Evolutionary conservation across 2,113 vertebrate species (phyloP).

Genomic region (Gorilla gorilla): DNA sequence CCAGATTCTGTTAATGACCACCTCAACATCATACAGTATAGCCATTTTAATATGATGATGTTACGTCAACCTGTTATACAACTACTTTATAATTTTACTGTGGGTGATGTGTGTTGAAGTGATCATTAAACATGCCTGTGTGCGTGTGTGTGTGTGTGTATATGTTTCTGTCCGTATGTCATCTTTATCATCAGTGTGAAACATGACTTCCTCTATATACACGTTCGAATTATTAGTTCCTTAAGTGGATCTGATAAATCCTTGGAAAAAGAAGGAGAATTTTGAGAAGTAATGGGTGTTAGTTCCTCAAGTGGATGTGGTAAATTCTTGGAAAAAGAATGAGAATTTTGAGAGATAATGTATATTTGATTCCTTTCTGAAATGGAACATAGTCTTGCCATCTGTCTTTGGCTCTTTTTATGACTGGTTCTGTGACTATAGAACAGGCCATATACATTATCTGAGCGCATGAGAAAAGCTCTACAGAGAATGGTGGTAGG

Average conservation of each 20-base stretch:
- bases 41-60: slow-evolving; percentile 28
- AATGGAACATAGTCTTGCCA: neutral
- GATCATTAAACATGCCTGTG: neutral
- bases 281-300: neutral
- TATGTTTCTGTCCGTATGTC: neutral
- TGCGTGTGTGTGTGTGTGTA: neutral
- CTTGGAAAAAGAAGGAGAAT: slow-evolving; percentile 22
- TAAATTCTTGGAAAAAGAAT: slow-evolving; percentile 12
- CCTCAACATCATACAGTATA: neutral
- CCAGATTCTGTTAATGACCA: slow-evolving; percentile 54
- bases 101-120: slow-evolving; percentile 13
- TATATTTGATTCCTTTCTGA: neutral
- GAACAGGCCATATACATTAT: neutral
- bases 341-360: neutral
- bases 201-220: neutral
- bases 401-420: slow-evolving; percentile 21
- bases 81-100: slow-evolving; percentile 52
- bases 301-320: neutral
- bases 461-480: neutral
- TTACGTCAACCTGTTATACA: neutral
- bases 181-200: neutral
- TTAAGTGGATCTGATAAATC: neutral
- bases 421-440: neutral
- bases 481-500: neutral
- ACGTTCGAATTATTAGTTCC: neutral